A percentile compares a stretch with the other conserved stretches of the same genome.
Evolutionary conservation across 2,113 vertebrate genomes (phyloP).

Genomic region (Cettia cetti): DNA sequence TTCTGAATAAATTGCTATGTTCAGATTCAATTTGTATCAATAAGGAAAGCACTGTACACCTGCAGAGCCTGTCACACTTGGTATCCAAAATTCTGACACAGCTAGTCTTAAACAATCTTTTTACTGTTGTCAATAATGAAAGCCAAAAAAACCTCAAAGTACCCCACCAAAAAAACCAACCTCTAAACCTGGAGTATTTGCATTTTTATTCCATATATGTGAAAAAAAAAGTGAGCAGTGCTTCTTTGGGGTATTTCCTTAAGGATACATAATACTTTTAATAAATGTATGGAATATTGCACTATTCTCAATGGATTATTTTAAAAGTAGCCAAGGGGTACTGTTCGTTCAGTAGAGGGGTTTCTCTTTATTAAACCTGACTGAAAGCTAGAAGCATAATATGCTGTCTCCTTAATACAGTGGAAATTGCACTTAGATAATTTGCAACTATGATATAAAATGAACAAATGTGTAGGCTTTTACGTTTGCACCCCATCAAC

Average conservation of each 20-base stretch:
- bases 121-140: constrained; percentile 50
- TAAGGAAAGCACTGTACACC: constrained; percentile 71
- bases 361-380: constrained; percentile 63
- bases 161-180: not conserved
- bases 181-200: not conserved
- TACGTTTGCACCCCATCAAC: not conserved
- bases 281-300: constrained; percentile 32
- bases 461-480: not conserved
- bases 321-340: constrained; percentile 45
- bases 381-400: constrained; percentile 31
- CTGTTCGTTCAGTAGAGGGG: constrained; percentile 31
- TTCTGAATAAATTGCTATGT: constrained; percentile 80
- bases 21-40: constrained; percentile 83
- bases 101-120: constrained; percentile 61
- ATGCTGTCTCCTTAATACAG: constrained; percentile 6
- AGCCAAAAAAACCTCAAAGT: not conserved
- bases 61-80: constrained; percentile 68
- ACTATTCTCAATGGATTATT: constrained; percentile 40
- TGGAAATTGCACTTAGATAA: constrained; percentile 45
- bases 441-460: constrained; percentile 25
- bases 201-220: not conserved
- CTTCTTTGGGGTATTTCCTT: constrained; percentile 9
- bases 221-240: not conserved
- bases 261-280: not conserved
- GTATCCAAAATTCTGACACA: constrained; percentile 44